Conservation (phyloP, 2,888 invertebrate genomes). For the Leptogaster cylindrica region DNA sequence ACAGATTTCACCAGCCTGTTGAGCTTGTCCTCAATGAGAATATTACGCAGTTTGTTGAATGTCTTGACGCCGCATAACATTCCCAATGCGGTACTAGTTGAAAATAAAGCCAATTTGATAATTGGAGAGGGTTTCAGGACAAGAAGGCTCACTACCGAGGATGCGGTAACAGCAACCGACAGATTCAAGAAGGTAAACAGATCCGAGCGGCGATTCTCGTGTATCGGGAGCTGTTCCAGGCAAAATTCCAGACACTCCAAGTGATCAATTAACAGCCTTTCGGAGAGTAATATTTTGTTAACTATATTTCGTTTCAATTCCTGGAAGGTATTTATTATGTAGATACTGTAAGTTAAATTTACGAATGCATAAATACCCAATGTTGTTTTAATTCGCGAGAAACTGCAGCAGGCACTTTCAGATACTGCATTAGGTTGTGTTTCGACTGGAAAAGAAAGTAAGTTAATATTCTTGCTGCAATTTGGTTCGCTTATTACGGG, state of each 20-base stretch:
- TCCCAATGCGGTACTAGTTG: slow-evolving; percentile 52
- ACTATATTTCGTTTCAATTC: slow-evolving; percentile 45
- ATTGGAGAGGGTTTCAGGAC: neutral
- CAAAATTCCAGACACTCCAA: slow-evolving; percentile 59
- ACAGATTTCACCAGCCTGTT: slow-evolving; percentile 56
- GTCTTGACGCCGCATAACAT: slow-evolving; percentile 55
- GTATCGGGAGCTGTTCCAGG: slow-evolving; percentile 16
- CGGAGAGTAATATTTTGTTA: slow-evolving; percentile 57
- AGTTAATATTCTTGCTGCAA: too few relatives aligned
- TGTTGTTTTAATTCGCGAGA: neutral
- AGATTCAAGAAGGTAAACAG: slow-evolving; percentile 4
- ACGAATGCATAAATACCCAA: neutral
- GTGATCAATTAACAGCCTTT: slow-evolving; percentile 59
- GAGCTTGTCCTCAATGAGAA: slow-evolving; percentile 55
- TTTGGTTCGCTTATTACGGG: too few relatives aligned
- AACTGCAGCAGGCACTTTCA: too few relatives aligned
- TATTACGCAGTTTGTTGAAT: slow-evolving; percentile 57
- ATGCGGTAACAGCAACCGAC: neutral
- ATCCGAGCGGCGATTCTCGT: neutral
- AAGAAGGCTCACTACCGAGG: neutral
- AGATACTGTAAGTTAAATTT: neutral
- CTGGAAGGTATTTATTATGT: neutral
- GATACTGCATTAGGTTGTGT: too few relatives aligned
- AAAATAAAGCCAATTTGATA: neutral
- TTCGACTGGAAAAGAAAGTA: too few relatives aligned